Evolutionary conservation across 2,888 invertebrate genomes (phyloP), one percentile per base, ranked within the genome.

Genomic region (Eupithecia dodoneata): DNA sequence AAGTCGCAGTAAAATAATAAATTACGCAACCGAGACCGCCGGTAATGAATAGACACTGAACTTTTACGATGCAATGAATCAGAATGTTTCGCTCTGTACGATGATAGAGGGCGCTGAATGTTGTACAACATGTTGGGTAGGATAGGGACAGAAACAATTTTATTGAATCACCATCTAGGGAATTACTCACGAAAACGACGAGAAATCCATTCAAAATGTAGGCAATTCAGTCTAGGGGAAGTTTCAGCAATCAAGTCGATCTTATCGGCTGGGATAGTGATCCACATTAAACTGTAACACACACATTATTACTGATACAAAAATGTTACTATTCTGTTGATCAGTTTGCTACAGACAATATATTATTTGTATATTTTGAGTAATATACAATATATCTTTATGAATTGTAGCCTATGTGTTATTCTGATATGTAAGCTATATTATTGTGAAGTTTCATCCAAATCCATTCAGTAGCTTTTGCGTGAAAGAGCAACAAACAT

Each of bases 21-120:
- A 59, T 59, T 18, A 7, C n/a, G 9, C 55, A 9, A 9, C n/a
- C 55, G 15, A 52, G 42, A 42, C 66, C 42, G 13, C 66, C 66
- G 42, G 42, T 67, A 44, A 67, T 67, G 44, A 67, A 44, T 67
- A 59, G 7, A 3, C 44, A n/a, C 66, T 67, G 66, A 67, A 44
- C 42, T 67, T 66, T 67, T 67, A 67, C 42, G 66, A 67, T 67
- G 15, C 66, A 67, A 67, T 67, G 2, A 65, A 67, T 67, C 44
- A 44, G 7, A 44, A 66, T 41, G 41, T 41, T 12, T 41, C 5
- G 7, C 7, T 52, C n/a, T n/a, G 12, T 49, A 49, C 49, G 15
- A 52, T 15, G 6, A 52, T 52, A 52, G 52, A 52, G 6, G n/a
- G 6, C n/a, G 52, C 15, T 52, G 52, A 7, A 52, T 52, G 15